phyloP scores from a whole-genome alignment of 2,113 vertebrate species.

The Hiodon tergisus region DNA sequence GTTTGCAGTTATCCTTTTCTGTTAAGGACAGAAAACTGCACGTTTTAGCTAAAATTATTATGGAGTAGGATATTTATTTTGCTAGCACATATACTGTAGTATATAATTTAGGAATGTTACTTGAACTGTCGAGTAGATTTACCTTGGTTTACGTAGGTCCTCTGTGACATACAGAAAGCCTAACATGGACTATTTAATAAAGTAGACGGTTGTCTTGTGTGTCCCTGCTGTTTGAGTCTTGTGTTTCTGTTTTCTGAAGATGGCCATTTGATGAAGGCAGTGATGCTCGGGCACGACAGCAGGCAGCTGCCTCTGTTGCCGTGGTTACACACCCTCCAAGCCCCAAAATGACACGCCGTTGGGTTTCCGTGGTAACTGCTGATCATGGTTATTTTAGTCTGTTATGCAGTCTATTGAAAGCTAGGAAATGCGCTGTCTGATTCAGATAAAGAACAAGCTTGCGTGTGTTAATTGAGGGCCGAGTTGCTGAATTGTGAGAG shows the following conservation, averaged over 20 bases:
- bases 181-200: no score
- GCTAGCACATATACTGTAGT: no score
- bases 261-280: neutral
- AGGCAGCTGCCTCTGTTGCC: conserved; percentile 12
- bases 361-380: conserved; percentile 14
- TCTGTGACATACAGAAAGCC: no score
- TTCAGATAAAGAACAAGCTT: neutral
- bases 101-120: no score
- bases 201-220: no score
- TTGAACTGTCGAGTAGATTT: no score
- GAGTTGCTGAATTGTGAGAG: neutral
- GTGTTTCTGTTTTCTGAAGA: neutral
- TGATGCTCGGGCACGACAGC: conserved; percentile 41
- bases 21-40: no score
- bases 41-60: no score
- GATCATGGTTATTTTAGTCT: conserved; percentile 33
- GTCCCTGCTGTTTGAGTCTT: no score
- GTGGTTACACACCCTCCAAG: conserved; percentile 3
- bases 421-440: neutral
- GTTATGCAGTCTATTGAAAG: neutral
- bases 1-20: no score
- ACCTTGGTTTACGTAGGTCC: no score
- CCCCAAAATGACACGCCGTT: neutral
- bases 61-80: no score
- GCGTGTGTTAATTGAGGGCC: neutral